These are phyloP conservation scores for Betta splendens DNA, from an alignment of 2,797 vertebrate genomes.

Conservation along the genomic window DNA sequence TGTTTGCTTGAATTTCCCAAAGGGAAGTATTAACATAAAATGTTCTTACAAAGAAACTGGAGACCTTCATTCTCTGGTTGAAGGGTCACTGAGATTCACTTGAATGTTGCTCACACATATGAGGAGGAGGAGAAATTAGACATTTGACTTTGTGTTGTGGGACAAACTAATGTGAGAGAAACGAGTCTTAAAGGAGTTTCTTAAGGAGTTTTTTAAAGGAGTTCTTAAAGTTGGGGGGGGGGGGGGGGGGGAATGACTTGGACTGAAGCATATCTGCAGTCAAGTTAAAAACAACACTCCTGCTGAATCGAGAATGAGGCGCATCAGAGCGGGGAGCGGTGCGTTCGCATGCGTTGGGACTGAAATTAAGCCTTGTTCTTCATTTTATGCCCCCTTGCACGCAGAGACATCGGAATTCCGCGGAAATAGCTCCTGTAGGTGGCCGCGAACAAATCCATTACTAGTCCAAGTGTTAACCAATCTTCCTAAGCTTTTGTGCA, in stretches of 20 bases:
- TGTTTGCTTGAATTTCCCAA: neutral
- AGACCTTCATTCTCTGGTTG: neutral
- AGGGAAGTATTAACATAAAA: neutral
- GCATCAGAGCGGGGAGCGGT: slow-evolving; percentile 54
- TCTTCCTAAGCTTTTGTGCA: neutral
- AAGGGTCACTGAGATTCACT: neutral
- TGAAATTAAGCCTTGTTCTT: slow-evolving; percentile 66
- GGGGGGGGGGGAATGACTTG: too few relatives aligned
- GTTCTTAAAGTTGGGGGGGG: too few relatives aligned
- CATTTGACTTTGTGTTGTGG: slow-evolving; percentile 1
- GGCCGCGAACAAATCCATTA: slow-evolving; percentile 37
- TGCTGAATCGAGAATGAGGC: slow-evolving; percentile 64
- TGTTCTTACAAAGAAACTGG: neutral
- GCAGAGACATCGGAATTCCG: slow-evolving; percentile 35
- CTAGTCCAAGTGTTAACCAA: slow-evolving; percentile 11
- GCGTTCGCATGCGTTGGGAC: slow-evolving; percentile 59
- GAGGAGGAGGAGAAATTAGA: too few relatives aligned
- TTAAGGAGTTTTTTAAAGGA: too few relatives aligned
- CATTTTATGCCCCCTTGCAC: slow-evolving; percentile 40
- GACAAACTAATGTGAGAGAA: slow-evolving; percentile 13
- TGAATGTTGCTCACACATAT: neutral
- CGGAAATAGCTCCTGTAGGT: slow-evolving; percentile 42
- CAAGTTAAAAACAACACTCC: slow-evolving; percentile 41
- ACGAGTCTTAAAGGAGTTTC: slow-evolving; percentile 40
- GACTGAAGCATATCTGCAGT: slow-evolving; percentile 56